phyloP scores from a whole-genome alignment of 2,113 vertebrate species.

The Thymallus thymallus region DNA sequence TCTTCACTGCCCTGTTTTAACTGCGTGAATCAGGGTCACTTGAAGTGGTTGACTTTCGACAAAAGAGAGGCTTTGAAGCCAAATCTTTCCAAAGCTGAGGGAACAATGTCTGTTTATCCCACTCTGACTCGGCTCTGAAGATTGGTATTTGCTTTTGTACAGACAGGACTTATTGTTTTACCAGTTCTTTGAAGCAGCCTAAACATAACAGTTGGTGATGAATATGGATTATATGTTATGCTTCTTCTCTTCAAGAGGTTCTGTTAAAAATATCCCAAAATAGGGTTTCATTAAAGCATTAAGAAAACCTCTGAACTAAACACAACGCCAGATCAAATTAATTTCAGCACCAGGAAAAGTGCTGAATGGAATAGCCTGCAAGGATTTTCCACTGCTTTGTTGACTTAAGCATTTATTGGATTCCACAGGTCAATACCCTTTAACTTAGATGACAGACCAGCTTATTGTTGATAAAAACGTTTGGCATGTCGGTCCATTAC shows the following conservation, averaged over 20 bases:
- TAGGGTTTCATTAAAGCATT: slow-evolving; percentile 34
- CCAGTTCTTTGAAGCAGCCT: slow-evolving; percentile 28
- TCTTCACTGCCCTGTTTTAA: slow-evolving; percentile 67
- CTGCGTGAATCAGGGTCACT: slow-evolving; percentile 74
- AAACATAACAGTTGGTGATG: slow-evolving; percentile 40
- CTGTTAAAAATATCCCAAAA: slow-evolving; percentile 28
- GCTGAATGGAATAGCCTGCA: slow-evolving; percentile 64
- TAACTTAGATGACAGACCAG: slow-evolving; percentile 63
- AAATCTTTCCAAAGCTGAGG: slow-evolving; percentile 58
- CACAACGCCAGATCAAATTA: slow-evolving; percentile 68
- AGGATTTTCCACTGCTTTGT: slow-evolving; percentile 68
- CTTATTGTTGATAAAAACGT: slow-evolving; percentile 64
- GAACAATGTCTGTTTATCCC: slow-evolving; percentile 64
- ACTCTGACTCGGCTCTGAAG: slow-evolving; percentile 32
- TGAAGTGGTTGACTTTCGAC: slow-evolving; percentile 71
- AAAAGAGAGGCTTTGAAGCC: slow-evolving; percentile 69
- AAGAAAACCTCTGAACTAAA: slow-evolving; percentile 66
- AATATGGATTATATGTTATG: slow-evolving; percentile 46
- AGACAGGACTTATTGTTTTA: slow-evolving; percentile 39
- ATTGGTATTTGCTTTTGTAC: slow-evolving; percentile 8
- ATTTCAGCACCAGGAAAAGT: slow-evolving; percentile 60
- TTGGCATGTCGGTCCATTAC: slow-evolving; percentile 37
- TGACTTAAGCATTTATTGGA: slow-evolving; percentile 69
- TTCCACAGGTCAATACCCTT: slow-evolving; percentile 59
- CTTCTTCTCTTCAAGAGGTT: slow-evolving; percentile 1